These are phyloP conservation scores for Hydrocynus forskahlii DNA, from an alignment of 2,797 vertebrate genomes.

Conservation along the genomic window DNA sequence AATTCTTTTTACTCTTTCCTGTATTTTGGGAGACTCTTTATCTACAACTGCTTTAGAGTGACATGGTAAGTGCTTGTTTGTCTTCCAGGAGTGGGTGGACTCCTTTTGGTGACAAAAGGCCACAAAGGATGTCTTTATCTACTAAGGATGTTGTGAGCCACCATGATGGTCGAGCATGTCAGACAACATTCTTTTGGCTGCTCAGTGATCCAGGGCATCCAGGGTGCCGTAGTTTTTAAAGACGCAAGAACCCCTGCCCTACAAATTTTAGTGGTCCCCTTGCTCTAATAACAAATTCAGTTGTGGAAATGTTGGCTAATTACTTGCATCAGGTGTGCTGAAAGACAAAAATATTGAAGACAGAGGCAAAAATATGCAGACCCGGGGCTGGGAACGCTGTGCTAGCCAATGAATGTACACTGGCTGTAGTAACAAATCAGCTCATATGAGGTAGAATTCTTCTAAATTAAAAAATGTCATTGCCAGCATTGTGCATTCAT, in stretches of 20 bases:
- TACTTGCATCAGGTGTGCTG: not conserved
- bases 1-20: conserved; percentile 27
- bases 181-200: conserved; percentile 46
- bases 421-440: conserved; percentile 28
- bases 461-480: conserved; percentile 22
- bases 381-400: not conserved
- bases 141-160: conserved; percentile 59
- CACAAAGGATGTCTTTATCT: conserved; percentile 62
- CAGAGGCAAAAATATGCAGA: not conserved
- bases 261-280: not conserved
- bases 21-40: conserved; percentile 11
- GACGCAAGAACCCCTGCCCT: not conserved
- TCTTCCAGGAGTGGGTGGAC: conserved; percentile 54
- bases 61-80: conserved; percentile 47
- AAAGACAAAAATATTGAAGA: not conserved
- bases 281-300: not conserved
- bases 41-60: conserved; percentile 32
- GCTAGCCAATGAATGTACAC: conserved; percentile 52
- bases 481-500: conserved; percentile 42
- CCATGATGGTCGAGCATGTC: conserved; percentile 53
- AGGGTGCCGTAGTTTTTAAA: not conserved
- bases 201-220: not conserved
- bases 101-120: conserved; percentile 53
- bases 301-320: not conserved
- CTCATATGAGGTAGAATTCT: conserved; percentile 32